Conservation (phyloP, 2,888 invertebrate species). For the Orgyia antiqua region DNA sequence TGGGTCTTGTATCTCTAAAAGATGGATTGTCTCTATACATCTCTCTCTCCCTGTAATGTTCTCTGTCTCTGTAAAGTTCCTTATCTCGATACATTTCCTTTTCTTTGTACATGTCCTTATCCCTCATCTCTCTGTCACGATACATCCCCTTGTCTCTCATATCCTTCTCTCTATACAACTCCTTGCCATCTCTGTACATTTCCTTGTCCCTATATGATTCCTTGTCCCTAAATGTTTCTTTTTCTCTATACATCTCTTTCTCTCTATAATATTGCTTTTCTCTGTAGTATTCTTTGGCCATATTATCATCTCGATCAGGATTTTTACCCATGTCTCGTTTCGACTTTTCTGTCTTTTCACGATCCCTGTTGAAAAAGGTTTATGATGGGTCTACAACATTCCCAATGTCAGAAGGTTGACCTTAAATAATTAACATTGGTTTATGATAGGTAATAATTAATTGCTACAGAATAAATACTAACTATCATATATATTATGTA, state of each 20-base stretch:
- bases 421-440: conserved; percentile 43
- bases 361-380: conserved; percentile 61
- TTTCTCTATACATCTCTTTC: conserved; percentile 46
- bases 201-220: conserved; percentile 53
- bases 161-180: conserved; percentile 47
- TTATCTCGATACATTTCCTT: conserved; percentile 62
- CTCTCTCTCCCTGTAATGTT: conserved; percentile 56
- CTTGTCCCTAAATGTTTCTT: conserved; percentile 53
- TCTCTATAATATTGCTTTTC: conserved; percentile 66
- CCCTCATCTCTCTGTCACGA: conserved; percentile 53
- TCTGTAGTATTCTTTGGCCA: conserved; percentile 68
- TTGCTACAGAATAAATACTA: too few species aligned
- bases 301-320: conserved; percentile 56
- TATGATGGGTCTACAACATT: conserved; percentile 46
- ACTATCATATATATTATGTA: too few species aligned
- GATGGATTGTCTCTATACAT: conserved; percentile 45
- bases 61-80: conserved; percentile 63
- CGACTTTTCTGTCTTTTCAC: conserved; percentile 64
- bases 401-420: conserved; percentile 45
- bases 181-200: conserved; percentile 38
- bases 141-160: conserved; percentile 53
- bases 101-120: conserved; percentile 56
- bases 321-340: conserved; percentile 58
- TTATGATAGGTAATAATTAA: too few species aligned
- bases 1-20: conserved; percentile 47